phyloP scores from a whole-genome alignment of 2,113 vertebrate species.

The Corydoras sp. region DNA sequence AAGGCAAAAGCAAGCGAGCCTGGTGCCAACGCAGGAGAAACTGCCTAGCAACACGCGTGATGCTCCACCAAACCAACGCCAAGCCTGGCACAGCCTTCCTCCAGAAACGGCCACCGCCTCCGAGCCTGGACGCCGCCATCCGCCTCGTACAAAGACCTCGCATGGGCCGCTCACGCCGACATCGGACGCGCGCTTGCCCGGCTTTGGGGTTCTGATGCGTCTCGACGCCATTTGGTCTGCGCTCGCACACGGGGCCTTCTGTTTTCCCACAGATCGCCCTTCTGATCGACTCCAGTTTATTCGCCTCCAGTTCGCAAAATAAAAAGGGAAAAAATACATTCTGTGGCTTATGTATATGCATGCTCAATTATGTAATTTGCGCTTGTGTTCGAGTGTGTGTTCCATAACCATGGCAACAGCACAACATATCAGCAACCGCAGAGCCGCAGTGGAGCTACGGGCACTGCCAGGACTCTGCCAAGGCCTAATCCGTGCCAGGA shows the following conservation, averaged over 20 bases:
- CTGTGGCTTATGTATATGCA: constrained; percentile 59
- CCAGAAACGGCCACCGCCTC: constrained; percentile 31
- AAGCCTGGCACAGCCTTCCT: constrained; percentile 37
- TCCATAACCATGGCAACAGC: constrained; percentile 66
- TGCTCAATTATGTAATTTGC: constrained; percentile 70
- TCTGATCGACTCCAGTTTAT: constrained; percentile 34
- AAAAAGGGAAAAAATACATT: constrained; percentile 48
- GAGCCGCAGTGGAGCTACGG: constrained; percentile 58
- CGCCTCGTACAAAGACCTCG: not conserved
- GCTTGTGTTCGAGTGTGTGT: constrained; percentile 49
- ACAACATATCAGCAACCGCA: constrained; percentile 70
- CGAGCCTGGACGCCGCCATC: not conserved
- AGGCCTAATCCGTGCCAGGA: constrained; percentile 68
- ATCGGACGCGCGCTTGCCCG: no score
- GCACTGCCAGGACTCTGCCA: constrained; percentile 63
- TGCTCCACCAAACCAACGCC: constrained; percentile 32
- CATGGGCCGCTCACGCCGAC: not conserved
- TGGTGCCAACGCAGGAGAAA: constrained; percentile 35
- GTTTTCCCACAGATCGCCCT: constrained; percentile 38
- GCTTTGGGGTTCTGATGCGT: not conserved
- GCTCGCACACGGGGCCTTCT: constrained; percentile 21
- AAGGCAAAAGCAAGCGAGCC: constrained; percentile 31
- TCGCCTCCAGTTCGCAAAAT: constrained; percentile 13
- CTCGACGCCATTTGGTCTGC: constrained; percentile 18
- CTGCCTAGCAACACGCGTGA: constrained; percentile 43